Evolutionary conservation across 1,140 invertebrate species (phyloP), one percentile per base, ranked within the genome.

Genomic region (Heliconius hewitsoni): DNA sequence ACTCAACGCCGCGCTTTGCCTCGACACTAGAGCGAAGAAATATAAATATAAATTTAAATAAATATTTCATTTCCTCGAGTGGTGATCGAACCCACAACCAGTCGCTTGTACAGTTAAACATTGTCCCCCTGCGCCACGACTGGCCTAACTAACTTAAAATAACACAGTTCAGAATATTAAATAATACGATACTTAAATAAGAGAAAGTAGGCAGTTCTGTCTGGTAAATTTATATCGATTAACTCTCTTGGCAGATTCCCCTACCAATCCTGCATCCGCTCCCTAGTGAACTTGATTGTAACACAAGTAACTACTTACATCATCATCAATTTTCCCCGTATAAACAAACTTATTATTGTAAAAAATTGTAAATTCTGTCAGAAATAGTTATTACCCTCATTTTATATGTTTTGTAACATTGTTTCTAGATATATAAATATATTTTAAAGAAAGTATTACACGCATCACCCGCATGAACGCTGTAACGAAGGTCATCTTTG

Each of bases 211-310:
- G 50, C 52, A 57, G 60, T 50, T 37, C 71, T 71, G 82, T 82
- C 82, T 84, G 76, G 80, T 74, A 78, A 79, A 85, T 84, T 86
- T 79, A 86, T 91, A 91, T 91, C 81, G 91, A 91, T 93, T 89
- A 66, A 77, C 78, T 87, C 85, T 76, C 86, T 89, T 85, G 88
- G 87, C 87, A 57, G 83, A 82, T 76, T 84, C 85, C 87, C 89
- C 83, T 85, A 89, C 87, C 84, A 83, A 83, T 84, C 86, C 81
- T 88, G 82, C 85, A 83, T 83, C 81, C 81, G 60, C 74, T 83
- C 71, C 85, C 80, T 70, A 76, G 73, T 73, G 52, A 39, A 74
- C 52, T 42, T 70, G 18, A 37, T 70, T 70, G 18, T 66, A 66
- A 13, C 4, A 66, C 60, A 30, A 60, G 57, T 60, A 23, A 66